Percentiles rank a stretch among this genome's conserved stretches.
Conservation (phyloP, 2,888 invertebrate genomes). For the Psococerastis gibbosa region DNA sequence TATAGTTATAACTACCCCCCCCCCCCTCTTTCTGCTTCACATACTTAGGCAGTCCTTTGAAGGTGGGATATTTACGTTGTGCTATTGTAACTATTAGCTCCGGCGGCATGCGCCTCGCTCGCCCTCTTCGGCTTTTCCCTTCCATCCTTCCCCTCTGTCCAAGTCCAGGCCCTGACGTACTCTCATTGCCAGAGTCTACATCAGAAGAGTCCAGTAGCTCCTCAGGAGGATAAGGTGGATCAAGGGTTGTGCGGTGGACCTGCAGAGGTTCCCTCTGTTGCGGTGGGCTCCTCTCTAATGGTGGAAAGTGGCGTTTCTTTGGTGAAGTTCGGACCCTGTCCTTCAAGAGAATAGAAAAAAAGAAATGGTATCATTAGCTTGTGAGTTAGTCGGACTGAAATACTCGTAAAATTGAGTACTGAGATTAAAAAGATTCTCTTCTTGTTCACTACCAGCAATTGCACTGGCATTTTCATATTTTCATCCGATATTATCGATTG, state of each 20-base stretch:
- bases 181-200: conserved; percentile 17
- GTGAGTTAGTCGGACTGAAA: no score
- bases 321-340: no score
- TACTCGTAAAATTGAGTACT: no score
- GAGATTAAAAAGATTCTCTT: no score
- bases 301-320: neutral
- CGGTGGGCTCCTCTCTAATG: conserved; percentile 16
- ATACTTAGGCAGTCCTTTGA: conserved; percentile 1
- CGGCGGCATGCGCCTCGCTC: conserved; percentile 25
- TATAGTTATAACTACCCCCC: no score
- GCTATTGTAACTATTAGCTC: conserved; percentile 29
- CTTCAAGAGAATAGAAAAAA: no score
- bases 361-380: no score
- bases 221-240: conserved; percentile 24
- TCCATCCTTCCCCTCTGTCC: conserved; percentile 6
- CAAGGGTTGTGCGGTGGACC: conserved; percentile 27
- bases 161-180: conserved; percentile 12
- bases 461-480: no score
- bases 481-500: no score
- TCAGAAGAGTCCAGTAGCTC: conserved; percentile 15
- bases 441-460: no score
- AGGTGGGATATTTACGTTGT: conserved; percentile 16
- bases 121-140: neutral
- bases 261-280: conserved; percentile 18
- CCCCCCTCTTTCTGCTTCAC: neutral